These are phyloP conservation scores for Thymallus thymallus DNA, from an alignment of 2,113 vertebrate species.

Conservation along the genomic window DNA sequence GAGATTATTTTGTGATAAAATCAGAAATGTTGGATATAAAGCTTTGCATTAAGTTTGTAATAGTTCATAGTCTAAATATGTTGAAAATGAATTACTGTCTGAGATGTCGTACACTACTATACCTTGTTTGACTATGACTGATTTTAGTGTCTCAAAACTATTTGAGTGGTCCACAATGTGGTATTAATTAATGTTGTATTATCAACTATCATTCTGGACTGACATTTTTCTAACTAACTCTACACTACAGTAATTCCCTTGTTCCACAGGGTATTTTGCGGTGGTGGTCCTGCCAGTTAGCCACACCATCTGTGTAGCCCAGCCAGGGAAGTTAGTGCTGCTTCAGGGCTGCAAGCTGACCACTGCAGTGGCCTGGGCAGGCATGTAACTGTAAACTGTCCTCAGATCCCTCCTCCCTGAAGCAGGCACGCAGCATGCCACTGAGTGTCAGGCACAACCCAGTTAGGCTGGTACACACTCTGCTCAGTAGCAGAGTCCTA, in stretches of 20 bases:
- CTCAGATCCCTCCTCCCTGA: constrained; percentile 30
- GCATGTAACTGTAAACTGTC: constrained; percentile 20
- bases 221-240: too few species aligned
- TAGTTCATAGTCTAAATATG: background rate
- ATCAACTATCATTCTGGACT: too few species aligned
- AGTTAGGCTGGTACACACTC: constrained; percentile 50
- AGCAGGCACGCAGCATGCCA: constrained; percentile 53
- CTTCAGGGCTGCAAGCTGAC: constrained; percentile 64
- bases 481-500: too few species aligned
- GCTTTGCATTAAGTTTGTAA: background rate
- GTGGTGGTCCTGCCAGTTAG: constrained; percentile 26
- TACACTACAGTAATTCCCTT: constrained; percentile 46
- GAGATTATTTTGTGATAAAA: background rate
- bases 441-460: constrained; percentile 53
- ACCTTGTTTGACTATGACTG: too few species aligned
- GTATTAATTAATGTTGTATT: too few species aligned
- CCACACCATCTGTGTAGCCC: constrained; percentile 59
- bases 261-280: constrained; percentile 54
- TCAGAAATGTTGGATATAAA: background rate
- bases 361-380: constrained; percentile 39
- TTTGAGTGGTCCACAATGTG: too few species aligned
- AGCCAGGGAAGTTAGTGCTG: constrained; percentile 60
- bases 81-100: background rate
- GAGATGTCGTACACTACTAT: too few species aligned
- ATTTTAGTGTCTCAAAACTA: too few species aligned